Base-by-base conservation (phyloP, 2,797 vertebrate genomes). In the Platyrinchus mystaceus region DNA sequence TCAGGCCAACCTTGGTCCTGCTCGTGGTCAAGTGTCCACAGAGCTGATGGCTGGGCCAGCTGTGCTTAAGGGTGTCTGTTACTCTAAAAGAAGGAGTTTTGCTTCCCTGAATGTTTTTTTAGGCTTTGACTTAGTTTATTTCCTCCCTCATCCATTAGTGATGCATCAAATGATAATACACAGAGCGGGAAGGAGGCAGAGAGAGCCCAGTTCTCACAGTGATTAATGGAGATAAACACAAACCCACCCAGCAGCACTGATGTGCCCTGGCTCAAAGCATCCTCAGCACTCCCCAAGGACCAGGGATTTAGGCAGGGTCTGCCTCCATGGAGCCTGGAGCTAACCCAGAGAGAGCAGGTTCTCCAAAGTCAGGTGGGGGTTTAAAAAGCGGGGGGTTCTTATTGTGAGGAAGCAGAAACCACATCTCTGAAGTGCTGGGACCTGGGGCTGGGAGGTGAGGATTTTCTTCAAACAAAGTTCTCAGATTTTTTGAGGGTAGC, bases 11-110 rank as follows among this genome's bases (percentile, higher is more conserved):
- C 36, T 56, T 32, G 46, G 44, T 74, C 16, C 46, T 27, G 50
- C 56, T 82, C 0, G 0, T 69, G 60, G 28, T 58, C 37, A 2
- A 4, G 49, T 11, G 15, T 63, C 12, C 71, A 49, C 55, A 24
- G 63, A 10, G 56, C 67, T 37, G 70, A 11, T 12, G 82, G 7
- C 62, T 2, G 11, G 14, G 16, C 27, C 74, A 64, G 44, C 24
- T 56, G 28, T 8, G 4, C 13, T 66, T 82, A 39, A 1, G 9
- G 27, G 24, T 16, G 3, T 70, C 78, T 87, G 68, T 37, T 1
- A 32, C 67, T 56, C 59, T 34, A 36, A 82, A 84, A 14, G 5
- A 16, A 41, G 16, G 49, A 34, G 23, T 78, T 87, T 53, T 53
- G 19, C 41, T 90, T 34, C 44, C 32, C 19, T 23, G 64, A 8